phyloP scores from a whole-genome alignment of 2,113 vertebrate species.

The Procapra przewalskii region DNA sequence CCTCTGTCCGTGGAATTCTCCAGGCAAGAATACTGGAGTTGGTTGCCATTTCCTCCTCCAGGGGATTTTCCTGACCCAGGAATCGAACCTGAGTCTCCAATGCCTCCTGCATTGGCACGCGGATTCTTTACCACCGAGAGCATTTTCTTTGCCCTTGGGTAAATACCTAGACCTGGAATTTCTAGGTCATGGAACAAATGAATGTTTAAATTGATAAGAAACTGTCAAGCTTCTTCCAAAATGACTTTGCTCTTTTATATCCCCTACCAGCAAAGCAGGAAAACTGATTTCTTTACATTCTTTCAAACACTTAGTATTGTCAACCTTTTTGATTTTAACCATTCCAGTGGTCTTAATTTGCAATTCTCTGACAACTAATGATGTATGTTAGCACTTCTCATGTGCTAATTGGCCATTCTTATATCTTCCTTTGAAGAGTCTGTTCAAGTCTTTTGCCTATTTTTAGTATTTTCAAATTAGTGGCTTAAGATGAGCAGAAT shows the following conservation, averaged over 20 bases:
- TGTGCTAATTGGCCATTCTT: not conserved
- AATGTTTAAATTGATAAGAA: not conserved
- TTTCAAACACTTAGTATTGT: not conserved
- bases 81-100: not conserved
- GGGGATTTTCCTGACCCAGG: not conserved
- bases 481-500: slow-evolving; percentile 1
- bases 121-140: not conserved
- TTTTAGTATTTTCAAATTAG: not conserved
- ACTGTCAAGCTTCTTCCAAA: not conserved
- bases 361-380: not conserved
- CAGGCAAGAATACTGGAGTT: not conserved
- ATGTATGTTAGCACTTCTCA: not conserved
- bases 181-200: not conserved
- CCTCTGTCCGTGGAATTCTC: not conserved
- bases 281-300: not conserved
- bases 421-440: not conserved
- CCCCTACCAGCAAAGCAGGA: not conserved
- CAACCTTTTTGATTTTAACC: not conserved
- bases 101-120: not conserved
- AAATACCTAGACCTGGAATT: not conserved
- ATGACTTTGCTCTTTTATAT: not conserved
- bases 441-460: not conserved
- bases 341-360: not conserved
- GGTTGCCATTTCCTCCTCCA: not conserved
- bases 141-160: not conserved